These are phyloP conservation scores for Mastomys natalensis DNA, from an alignment of 2,113 vertebrate species.

Conservation along the genomic window DNA sequence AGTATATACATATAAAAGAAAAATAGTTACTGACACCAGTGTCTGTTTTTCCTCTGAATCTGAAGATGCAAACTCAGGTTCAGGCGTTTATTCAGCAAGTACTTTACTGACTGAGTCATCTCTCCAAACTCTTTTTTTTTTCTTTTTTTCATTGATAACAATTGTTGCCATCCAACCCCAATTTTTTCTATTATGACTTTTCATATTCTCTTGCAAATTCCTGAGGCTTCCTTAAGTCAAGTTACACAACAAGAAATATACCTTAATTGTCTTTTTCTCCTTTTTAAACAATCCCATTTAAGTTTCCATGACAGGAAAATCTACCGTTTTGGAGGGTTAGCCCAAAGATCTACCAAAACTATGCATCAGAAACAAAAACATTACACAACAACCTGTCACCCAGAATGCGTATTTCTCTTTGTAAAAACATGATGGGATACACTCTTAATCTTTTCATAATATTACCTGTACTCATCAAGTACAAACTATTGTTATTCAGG, in stretches of 20 bases:
- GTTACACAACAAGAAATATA: neutral
- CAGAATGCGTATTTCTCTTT: neutral
- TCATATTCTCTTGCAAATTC: neutral
- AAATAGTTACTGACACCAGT: neutral
- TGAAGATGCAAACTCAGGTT: too few relatives aligned
- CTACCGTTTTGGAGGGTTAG: neutral
- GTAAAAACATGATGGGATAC: neutral
- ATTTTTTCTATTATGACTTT: neutral
- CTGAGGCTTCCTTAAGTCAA: neutral
- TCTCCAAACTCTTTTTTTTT: neutral
- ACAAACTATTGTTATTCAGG: conserved; percentile 28
- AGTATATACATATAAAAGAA: neutral
- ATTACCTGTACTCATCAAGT: conserved; percentile 26
- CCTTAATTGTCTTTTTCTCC: conserved; percentile 14
- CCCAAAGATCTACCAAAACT: neutral
- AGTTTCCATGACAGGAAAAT: neutral
- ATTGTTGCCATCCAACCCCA: neutral
- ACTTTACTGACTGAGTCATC: neutral
- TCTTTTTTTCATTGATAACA: neutral
- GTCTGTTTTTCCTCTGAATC: neutral
- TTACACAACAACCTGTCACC: neutral
- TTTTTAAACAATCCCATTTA: neutral
- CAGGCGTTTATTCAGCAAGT: neutral
- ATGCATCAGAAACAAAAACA: neutral
- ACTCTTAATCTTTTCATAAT: conserved; percentile 42